Evolutionary conservation across 2,888 invertebrate species (phyloP).

Genomic region (Eledona agricola): DNA sequence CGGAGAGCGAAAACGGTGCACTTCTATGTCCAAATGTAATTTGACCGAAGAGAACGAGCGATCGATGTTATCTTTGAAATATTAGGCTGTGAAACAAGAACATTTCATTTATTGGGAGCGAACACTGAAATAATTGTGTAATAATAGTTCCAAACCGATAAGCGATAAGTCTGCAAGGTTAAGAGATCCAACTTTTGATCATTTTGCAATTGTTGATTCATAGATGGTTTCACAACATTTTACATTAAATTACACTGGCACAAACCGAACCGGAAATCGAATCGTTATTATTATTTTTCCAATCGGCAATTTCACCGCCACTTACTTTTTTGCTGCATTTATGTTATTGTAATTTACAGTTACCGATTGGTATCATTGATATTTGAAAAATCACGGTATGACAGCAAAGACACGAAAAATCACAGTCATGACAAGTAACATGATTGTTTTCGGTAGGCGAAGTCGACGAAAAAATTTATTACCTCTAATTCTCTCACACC

Average conservation of each 20-base stretch:
- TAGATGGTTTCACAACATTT: not conserved
- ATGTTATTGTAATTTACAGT: conserved; percentile 4
- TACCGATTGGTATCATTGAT: conserved; percentile 12
- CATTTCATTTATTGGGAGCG: conserved; percentile 13
- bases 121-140: conserved; percentile 15
- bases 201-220: conserved; percentile 26
- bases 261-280: conserved; percentile 19
- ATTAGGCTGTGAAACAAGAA: too few species aligned
- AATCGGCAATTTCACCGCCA: conserved; percentile 2
- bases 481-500: too few species aligned
- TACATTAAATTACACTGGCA: too few species aligned
- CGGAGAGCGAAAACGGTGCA: too few species aligned
- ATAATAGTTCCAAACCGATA: conserved; percentile 25
- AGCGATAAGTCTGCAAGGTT: conserved; percentile 20
- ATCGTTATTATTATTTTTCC: conserved; percentile 7
- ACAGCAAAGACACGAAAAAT: conserved; percentile 3
- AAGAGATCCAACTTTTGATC: conserved; percentile 26
- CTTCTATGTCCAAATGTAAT: too few species aligned
- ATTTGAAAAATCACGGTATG: conserved; percentile 4
- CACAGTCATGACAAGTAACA: conserved; percentile 16
- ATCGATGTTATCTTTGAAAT: too few species aligned
- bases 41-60: too few species aligned
- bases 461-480: conserved; percentile 6
- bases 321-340: conserved; percentile 5
- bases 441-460: conserved; percentile 7